Evolutionary conservation across 2,797 vertebrate species (phyloP).

Genomic region (Dryobates pubescens): DNA sequence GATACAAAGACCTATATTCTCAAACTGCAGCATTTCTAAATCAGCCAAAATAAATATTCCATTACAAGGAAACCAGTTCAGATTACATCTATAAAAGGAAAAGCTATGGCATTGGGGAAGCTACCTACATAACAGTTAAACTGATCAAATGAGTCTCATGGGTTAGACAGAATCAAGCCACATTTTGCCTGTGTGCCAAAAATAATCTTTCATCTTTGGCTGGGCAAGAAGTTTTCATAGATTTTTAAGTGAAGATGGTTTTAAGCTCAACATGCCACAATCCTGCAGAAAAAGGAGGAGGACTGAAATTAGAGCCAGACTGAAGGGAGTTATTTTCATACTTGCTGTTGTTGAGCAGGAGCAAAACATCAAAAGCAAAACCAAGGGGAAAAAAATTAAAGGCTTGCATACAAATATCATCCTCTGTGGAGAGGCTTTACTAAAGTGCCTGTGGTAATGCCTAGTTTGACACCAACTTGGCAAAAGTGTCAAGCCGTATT

Average conservation of each 20-base stretch:
- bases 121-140: neutral
- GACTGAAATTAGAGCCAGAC: constrained; percentile 15
- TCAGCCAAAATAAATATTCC: neutral
- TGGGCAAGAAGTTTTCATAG: neutral
- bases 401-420: constrained; percentile 3
- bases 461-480: constrained; percentile 42
- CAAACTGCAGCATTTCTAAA: neutral
- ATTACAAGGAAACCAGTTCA: neutral
- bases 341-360: neutral
- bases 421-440: neutral
- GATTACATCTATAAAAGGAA: neutral
- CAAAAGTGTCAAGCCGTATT: neutral
- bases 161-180: neutral
- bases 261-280: neutral
- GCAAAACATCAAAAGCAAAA: constrained; percentile 52
- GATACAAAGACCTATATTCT: neutral
- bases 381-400: neutral
- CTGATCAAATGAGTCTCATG: neutral
- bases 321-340: constrained; percentile 29
- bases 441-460: constrained; percentile 3
- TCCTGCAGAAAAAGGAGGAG: constrained; percentile 11
- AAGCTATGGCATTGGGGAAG: neutral
- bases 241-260: neutral
- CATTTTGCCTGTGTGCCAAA: constrained; percentile 2
- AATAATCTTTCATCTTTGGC: neutral